These are phyloP conservation scores for Propithecus deckenii DNA, from an alignment of 2,797 vertebrate genomes.

Conservation along the genomic window DNA sequence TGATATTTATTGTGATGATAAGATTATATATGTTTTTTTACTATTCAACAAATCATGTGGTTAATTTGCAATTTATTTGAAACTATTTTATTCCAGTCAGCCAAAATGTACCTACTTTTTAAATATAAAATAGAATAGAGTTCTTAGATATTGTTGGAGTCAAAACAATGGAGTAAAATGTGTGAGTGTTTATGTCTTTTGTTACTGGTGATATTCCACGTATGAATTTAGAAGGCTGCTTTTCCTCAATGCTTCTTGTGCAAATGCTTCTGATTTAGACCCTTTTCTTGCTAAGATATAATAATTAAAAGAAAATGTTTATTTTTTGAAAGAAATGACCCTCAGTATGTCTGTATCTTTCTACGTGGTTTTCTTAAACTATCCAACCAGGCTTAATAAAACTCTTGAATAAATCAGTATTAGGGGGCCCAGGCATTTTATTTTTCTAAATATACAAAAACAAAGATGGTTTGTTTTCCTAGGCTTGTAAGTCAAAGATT, in stretches of 20 bases:
- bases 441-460: conserved; percentile 33
- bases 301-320: not conserved
- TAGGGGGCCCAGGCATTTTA: not conserved
- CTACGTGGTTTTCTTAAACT: not conserved
- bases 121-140: not conserved
- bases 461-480: conserved; percentile 50
- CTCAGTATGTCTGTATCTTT: conserved; percentile 35
- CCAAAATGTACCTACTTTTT: not conserved
- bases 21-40: not conserved
- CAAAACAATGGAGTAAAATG: not conserved
- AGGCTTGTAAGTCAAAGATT: conserved; percentile 56
- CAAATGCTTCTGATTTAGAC: not conserved
- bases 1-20: not conserved
- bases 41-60: not conserved
- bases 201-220: not conserved
- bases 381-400: conserved; percentile 30
- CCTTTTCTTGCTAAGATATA: not conserved
- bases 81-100: not conserved
- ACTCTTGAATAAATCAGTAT: not conserved
- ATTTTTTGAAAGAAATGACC: not conserved
- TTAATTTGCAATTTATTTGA: not conserved
- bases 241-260: not conserved
- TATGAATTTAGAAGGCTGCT: not conserved
- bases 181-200: not conserved
- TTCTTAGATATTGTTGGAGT: not conserved